Conservation (phyloP, 2,113 vertebrate species). For the Phodopus roborovskii region DNA sequence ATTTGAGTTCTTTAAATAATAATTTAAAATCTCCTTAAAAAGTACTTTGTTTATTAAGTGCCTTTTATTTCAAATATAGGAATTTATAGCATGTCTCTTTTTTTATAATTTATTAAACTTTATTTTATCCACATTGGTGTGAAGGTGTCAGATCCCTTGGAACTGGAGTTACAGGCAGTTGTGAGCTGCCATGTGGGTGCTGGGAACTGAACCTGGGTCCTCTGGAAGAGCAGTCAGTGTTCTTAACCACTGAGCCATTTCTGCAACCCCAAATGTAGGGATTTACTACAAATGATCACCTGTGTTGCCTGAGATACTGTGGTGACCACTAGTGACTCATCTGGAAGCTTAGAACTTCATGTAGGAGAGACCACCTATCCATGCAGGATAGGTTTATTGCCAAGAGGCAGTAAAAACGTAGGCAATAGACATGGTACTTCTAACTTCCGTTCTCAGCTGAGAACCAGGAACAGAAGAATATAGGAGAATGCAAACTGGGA, state of each 20-base stretch:
- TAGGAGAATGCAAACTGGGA: not conserved
- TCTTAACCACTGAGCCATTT: not conserved
- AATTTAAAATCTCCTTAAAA: slow-evolving; percentile 20
- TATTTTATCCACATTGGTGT: not conserved
- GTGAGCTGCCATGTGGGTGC: not conserved
- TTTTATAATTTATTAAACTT: not conserved
- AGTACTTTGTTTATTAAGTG: not conserved
- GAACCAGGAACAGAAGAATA: not conserved
- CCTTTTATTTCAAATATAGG: not conserved
- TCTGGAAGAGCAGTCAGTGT: not conserved
- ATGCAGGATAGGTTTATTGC: not conserved
- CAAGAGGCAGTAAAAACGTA: not conserved
- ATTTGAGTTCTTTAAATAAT: not conserved
- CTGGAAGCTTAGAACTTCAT: not conserved
- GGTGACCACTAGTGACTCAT: not conserved
- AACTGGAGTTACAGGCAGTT: too few relatives aligned
- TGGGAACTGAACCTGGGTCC: not conserved
- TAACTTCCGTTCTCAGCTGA: not conserved
- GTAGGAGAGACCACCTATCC: not conserved
- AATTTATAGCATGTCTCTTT: not conserved
- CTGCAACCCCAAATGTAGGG: not conserved
- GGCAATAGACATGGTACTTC: not conserved
- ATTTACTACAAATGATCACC: not conserved
- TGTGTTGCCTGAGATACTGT: not conserved
- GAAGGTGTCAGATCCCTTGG: too few relatives aligned